A percentile compares a stretch with the other conserved stretches of the same genome.
Conservation (phyloP, 2,113 vertebrate species). For the Cathartes aura region DNA sequence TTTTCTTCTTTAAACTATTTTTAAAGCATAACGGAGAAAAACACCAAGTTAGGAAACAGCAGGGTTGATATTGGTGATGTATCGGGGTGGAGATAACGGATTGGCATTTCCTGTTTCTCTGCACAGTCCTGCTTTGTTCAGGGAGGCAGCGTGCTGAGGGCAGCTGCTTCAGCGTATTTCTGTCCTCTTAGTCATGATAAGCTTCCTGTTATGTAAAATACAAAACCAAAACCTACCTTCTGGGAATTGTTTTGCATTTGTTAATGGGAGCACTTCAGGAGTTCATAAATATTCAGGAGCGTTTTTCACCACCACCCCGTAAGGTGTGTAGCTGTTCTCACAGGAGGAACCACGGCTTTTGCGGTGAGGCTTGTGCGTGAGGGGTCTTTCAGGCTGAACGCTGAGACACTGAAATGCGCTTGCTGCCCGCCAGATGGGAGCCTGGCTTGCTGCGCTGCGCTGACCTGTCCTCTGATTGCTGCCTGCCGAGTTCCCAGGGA, state of each 20-base stretch:
- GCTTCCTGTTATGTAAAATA: not conserved
- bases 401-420: not conserved
- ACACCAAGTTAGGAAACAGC: not conserved
- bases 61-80: not conserved
- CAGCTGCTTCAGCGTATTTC: not conserved
- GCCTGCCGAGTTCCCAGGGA: not conserved
- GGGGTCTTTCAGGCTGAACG: not conserved
- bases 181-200: not conserved
- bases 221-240: not conserved
- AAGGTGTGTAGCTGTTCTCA: not conserved
- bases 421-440: not conserved
- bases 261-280: not conserved
- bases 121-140: too few relatives aligned
- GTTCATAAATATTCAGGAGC: not conserved
- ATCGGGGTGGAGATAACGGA: fast-evolving
- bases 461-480: not conserved
- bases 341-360: not conserved
- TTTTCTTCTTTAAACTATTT: not conserved
- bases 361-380: not conserved
- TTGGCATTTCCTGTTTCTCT: not conserved
- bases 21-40: not conserved
- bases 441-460: not conserved
- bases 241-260: not conserved
- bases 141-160: fast-evolving
- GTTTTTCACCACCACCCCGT: fast-evolving